Base-by-base conservation (phyloP, 2,888 invertebrate species). In the Artemia sinica region DNA sequence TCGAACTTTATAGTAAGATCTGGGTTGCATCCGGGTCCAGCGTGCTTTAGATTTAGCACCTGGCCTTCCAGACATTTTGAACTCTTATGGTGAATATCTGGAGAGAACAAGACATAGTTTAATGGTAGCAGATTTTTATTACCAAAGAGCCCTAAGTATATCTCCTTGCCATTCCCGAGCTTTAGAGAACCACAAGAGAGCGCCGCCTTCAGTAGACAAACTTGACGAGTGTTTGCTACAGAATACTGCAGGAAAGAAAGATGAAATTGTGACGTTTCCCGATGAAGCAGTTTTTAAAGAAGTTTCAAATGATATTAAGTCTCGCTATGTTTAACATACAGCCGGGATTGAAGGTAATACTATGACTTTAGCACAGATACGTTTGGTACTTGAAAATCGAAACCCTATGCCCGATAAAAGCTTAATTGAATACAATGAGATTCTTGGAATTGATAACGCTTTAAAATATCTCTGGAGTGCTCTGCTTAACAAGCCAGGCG, bases 321-420 rank as follows among this genome's bases (percentile, higher is more conserved):
- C 92, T 77, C 79, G 81, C 73, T 93, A 96, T 76, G 92, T 97
- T 72, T 94, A 95, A 78, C 96, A 97, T 76, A 93, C 95, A 0
- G 94, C 93, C 28, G 96, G 91, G 48, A 93, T 97, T 72, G 97
- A 97, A 80, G 96, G 96, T 0, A 97, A 97, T 76, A 96, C 96
- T 0, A 90, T 98, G 87, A 89, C 91, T 4, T 80, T 97, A 65
- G 86, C 88, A 41, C 92, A 97, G 78, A 91, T 96, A 0, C 82
- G 94, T 72, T 88, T 88, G 70, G 86, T 97, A 71, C 81, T 97
- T 41, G 96, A 97, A 79, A 96, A 95, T 0, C 84, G 88, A 65
- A 84, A 82, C 72, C 82, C 81, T 8, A 78, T 89, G 75, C 89
- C 87, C 0, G 88, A 93, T 1, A 96, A 96, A 79, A 93, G 93